These are phyloP conservation scores for Microcebus murinus DNA, from an alignment of 2,113 vertebrate genomes.

Conservation along the genomic window DNA sequence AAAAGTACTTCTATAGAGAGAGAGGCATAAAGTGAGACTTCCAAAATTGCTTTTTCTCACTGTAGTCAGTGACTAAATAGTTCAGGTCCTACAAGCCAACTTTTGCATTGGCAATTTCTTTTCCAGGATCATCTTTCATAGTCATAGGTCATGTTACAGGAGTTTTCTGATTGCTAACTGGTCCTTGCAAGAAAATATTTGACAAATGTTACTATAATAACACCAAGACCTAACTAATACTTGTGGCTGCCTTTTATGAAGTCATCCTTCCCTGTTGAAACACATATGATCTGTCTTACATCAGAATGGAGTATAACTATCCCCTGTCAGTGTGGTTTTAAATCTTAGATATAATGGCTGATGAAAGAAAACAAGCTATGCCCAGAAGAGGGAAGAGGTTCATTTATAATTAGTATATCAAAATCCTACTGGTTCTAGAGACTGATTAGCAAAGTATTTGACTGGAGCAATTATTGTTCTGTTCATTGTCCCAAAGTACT, in stretches of 20 bases:
- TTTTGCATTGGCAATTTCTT: constrained; percentile 59
- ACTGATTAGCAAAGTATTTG: background rate
- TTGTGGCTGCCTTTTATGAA: background rate
- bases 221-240: background rate
- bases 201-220: background rate
- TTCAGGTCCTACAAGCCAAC: constrained; percentile 69
- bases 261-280: background rate
- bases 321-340: background rate
- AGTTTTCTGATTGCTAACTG: constrained; percentile 19
- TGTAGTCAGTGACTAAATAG: constrained; percentile 75
- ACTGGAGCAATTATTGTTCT: background rate
- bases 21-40: constrained; percentile 72
- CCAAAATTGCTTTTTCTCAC: constrained; percentile 72
- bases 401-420: background rate
- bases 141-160: background rate
- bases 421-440: background rate
- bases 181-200: background rate
- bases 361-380: background rate
- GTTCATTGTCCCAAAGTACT: background rate
- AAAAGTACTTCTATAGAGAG: constrained; percentile 82
- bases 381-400: background rate
- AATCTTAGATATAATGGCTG: background rate
- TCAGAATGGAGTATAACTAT: background rate
- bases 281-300: rapidly evolving
- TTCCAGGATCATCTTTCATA: background rate